phyloP scores from a whole-genome alignment of 2,113 vertebrate genomes.

The Hypocryptadius cinnamomeus region DNA sequence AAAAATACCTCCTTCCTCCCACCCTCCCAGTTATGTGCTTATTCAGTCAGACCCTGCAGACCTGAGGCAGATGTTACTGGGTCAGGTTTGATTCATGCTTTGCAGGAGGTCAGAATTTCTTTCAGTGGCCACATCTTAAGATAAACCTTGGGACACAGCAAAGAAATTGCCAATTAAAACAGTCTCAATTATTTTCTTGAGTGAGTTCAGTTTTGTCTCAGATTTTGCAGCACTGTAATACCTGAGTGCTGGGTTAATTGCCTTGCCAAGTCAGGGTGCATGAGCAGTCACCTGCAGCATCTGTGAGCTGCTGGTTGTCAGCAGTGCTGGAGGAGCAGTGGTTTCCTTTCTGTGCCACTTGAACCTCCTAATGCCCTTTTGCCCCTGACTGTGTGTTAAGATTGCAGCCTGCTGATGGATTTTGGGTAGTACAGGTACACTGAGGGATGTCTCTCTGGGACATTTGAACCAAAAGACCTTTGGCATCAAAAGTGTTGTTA shows the following conservation, averaged over 20 bases:
- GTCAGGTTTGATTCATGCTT: not conserved
- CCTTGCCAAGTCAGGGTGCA: not conserved
- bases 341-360: not conserved
- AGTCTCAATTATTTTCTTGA: not conserved
- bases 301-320: not conserved
- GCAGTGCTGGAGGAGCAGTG: not conserved
- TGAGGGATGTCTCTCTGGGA: not conserved
- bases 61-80: not conserved
- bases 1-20: not conserved
- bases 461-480: not conserved
- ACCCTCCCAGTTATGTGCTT: not conserved
- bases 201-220: not conserved
- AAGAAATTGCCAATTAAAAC: not conserved
- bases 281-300: not conserved
- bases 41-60: not conserved
- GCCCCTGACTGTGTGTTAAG: not conserved
- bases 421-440: not conserved
- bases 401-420: not conserved
- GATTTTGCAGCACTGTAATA: not conserved
- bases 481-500: not conserved
- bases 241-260: not conserved
- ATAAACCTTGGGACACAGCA: not conserved
- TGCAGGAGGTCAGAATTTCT: not conserved
- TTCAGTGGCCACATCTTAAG: not conserved
- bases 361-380: not conserved